Evolutionary conservation across 2,113 vertebrate species (phyloP).

Genomic region (Crotophaga sulcirostris): DNA sequence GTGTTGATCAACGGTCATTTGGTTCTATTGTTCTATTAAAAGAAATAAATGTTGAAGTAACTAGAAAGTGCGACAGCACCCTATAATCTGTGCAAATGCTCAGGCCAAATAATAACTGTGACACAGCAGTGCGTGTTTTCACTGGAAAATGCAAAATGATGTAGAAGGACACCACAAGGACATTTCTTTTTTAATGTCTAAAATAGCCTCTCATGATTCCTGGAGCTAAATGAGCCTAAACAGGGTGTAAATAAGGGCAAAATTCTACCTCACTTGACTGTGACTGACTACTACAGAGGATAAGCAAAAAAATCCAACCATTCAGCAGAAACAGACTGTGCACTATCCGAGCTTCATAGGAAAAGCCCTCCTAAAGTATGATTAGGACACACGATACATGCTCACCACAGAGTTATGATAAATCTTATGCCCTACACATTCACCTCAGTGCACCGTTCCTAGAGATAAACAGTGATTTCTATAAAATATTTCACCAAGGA

Average conservation of each 20-base stretch:
- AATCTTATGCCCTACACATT: background rate
- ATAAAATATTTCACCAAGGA: background rate
- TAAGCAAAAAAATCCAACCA: background rate
- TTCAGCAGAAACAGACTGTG: background rate
- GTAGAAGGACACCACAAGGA: background rate
- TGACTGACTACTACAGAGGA: background rate
- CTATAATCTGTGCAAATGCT: background rate
- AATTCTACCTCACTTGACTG: background rate
- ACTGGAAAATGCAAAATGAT: background rate
- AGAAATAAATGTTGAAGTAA: background rate
- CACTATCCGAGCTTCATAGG: background rate
- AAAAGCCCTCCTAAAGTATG: background rate
- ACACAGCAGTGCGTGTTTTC: background rate
- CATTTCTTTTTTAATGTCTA: background rate
- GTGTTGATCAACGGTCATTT: background rate
- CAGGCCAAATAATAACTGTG: background rate
- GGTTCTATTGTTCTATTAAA: background rate
- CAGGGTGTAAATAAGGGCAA: background rate
- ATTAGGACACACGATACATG: accelerated
- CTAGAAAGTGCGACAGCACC: background rate
- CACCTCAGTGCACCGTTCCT: background rate
- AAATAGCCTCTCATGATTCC: background rate
- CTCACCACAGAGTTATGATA: background rate
- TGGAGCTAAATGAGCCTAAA: background rate
- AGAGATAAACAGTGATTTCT: background rate